phyloP scores from a whole-genome alignment of 2,113 vertebrate genomes.

The Falcunculus frontatus region DNA sequence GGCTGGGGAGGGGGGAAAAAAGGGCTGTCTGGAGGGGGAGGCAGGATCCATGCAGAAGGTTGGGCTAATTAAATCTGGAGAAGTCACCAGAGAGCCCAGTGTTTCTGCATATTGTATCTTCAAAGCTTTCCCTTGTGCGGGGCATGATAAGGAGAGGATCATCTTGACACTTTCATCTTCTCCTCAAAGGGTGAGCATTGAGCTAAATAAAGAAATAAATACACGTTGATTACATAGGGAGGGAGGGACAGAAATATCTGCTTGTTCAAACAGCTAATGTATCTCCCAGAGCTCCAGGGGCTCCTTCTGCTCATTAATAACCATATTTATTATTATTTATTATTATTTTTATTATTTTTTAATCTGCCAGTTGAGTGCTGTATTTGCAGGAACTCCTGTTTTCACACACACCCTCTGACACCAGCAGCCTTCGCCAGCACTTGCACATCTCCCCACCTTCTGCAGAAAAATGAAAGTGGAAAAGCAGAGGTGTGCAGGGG shows the following conservation, averaged over 20 bases:
- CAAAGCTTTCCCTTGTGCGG: conserved; percentile 58
- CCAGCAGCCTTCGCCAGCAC: neutral
- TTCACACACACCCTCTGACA: fast-evolving
- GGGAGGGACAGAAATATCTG: conserved; percentile 12
- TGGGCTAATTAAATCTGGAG: conserved; percentile 74
- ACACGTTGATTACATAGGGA: neutral
- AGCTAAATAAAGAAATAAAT: conserved; percentile 50
- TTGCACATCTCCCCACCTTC: neutral
- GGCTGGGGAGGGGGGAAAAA: conserved; percentile 6
- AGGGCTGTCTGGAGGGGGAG: conserved; percentile 3
- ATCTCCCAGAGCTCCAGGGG: neutral
- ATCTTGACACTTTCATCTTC: conserved; percentile 61
- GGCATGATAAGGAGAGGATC: conserved; percentile 62
- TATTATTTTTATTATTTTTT: neutral
- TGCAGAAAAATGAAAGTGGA: neutral
- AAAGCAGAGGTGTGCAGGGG: neutral
- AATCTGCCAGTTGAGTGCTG: neutral
- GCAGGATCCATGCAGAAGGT: conserved; percentile 61
- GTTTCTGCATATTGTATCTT: conserved; percentile 64
- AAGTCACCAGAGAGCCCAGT: conserved; percentile 65
- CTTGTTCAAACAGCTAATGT: conserved; percentile 9
- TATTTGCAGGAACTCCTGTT: neutral
- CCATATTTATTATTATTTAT: neutral
- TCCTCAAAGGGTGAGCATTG: conserved; percentile 41
- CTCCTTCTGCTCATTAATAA: conserved; percentile 20